phyloP scores from a whole-genome alignment of 2,888 invertebrate species.

The Tanaodytes sp. region DNA sequence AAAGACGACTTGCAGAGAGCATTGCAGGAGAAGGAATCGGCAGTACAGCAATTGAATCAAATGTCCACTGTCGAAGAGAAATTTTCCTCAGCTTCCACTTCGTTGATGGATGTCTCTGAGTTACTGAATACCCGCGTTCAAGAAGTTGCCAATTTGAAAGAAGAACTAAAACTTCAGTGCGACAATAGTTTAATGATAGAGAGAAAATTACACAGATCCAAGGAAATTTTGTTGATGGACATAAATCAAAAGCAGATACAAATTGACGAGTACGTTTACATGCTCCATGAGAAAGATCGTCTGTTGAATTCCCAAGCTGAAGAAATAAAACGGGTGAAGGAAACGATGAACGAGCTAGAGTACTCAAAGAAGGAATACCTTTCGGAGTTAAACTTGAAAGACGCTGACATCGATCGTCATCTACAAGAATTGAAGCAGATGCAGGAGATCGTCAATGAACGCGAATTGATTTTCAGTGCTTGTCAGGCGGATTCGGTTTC shows the following conservation, averaged over 20 bases:
- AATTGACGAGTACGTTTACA: constrained; percentile 45
- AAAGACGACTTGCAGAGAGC: constrained; percentile 48
- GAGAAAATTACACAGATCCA: constrained; percentile 63
- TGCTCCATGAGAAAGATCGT: constrained; percentile 20
- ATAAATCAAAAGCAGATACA: constrained; percentile 59
- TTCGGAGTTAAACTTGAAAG: constrained; percentile 33
- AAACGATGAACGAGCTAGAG: constrained; percentile 43
- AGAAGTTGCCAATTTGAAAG: constrained; percentile 65
- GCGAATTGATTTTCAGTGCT: constrained; percentile 31
- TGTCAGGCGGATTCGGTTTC: constrained; percentile 30
- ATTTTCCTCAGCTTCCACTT: constrained; percentile 49
- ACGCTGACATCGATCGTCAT: constrained; percentile 41
- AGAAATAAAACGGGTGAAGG: constrained; percentile 48
- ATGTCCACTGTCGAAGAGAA: constrained; percentile 71
- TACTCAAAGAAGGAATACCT: constrained; percentile 27
- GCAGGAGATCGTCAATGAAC: constrained; percentile 53
- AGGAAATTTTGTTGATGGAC: constrained; percentile 65
- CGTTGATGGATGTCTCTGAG: constrained; percentile 64
- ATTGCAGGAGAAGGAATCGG: constrained; percentile 61
- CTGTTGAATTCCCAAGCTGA: constrained; percentile 37
- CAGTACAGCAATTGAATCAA: constrained; percentile 69
- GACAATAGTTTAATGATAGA: constrained; percentile 56
- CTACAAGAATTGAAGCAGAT: constrained; percentile 53
- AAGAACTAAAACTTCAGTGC: constrained; percentile 62
- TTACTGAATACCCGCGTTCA: constrained; percentile 63